Evolutionary conservation across 2,797 vertebrate genomes (phyloP), one percentile per base, ranked within the genome.

Genomic region (Saxicola maurus): DNA sequence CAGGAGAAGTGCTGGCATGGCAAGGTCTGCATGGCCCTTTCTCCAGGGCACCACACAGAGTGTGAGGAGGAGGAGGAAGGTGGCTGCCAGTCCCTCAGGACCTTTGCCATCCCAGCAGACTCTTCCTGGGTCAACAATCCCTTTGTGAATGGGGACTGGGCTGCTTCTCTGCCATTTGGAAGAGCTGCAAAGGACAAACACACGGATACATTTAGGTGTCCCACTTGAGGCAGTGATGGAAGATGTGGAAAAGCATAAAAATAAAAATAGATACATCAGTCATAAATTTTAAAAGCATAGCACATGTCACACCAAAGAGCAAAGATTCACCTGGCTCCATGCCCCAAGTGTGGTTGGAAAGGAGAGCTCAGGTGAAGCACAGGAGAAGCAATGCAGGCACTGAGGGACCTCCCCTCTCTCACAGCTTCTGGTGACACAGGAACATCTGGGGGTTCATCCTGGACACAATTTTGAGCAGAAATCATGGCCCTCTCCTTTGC

Each of bases 121-220:
- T 48, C 42, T 49, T 69, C 9, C 40, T n/a, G 33, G 28, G 7
- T 11, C n/a, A 37, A 64, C 4, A 17, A 46, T 31, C 7, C 35
- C 23, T 7, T 37, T 43, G 35, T 45, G 66, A 80, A 52, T 13
- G 9, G 9, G 10, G 2, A 78, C 2, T 55, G 45, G 6, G 40
- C 38, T 78, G 11, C 11, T 78, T 28, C 40, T 67, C 27, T 89
- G 33, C 3, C 31, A 16, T 57, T 82, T 19, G 49, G 69, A 66
- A 72, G 48, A 69, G 24, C 37, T 66, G 6, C 0, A 0, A 87
- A 31, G 25, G 21, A 61, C 46, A 74, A 79, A 57, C 42, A 43
- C 23, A 6, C 2, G 3, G 14, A n/a, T 37, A 15, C 0, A 0
- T 53, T 52, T 37, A n/a, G 17, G 38, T 53, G 5, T 73, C 25